Conservation (phyloP, 2,888 invertebrate species). For the Chymomyza procnemis region DNA sequence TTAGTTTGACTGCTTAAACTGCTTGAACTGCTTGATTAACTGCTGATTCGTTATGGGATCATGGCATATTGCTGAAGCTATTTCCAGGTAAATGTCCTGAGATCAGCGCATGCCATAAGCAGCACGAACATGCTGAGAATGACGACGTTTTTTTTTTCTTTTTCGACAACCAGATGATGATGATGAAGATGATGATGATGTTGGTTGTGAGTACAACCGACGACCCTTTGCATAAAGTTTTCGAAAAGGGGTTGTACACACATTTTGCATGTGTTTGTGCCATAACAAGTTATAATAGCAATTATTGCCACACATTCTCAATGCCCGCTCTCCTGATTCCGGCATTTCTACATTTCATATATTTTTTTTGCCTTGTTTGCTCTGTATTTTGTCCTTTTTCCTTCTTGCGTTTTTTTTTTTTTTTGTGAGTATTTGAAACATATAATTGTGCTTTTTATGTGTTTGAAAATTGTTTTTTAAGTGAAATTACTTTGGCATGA, state of each 20-base stretch:
- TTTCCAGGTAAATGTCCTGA: constrained; percentile 69
- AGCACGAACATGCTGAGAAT: constrained; percentile 11
- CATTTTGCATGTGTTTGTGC: constrained; percentile 60
- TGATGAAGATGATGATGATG: not conserved
- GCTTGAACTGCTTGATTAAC: no score
- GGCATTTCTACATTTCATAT: constrained; percentile 17
- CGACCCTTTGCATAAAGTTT: constrained; percentile 48
- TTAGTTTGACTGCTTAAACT: no score
- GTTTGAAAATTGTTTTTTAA: constrained; percentile 69
- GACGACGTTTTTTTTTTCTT: not conserved
- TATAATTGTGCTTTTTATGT: constrained; percentile 66
- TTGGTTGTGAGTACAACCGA: not conserved
- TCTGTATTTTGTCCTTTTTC: constrained; percentile 52
- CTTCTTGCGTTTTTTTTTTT: constrained; percentile 13
- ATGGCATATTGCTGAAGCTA: no score
- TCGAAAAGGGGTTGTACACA: constrained; percentile 56
- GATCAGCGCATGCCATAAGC: constrained; percentile 61
- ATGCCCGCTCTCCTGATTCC: constrained; percentile 39
- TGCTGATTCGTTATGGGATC: no score
- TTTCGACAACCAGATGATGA: not conserved
- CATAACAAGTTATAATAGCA: constrained; percentile 71
- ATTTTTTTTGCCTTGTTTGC: constrained; percentile 2
- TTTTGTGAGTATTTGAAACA: constrained; percentile 41
- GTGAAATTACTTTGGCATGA: constrained; percentile 59
- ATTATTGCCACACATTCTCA: constrained; percentile 52